Evolutionary conservation across 2,888 invertebrate species (phyloP).

Genomic region (Sylvicola cinctus): DNA sequence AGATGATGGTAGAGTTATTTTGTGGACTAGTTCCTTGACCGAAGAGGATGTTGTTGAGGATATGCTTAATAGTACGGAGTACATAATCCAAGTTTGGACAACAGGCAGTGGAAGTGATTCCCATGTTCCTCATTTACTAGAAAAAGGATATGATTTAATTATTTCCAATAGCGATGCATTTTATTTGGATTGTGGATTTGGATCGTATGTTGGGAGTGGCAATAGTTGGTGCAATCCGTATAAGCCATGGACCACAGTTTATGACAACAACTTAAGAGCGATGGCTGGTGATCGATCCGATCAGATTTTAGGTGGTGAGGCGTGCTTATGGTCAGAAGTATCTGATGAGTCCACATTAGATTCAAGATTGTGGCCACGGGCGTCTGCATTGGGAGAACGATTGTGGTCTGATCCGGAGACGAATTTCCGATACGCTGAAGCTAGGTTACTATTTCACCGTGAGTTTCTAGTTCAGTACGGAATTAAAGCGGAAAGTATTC

Average conservation of each 20-base stretch:
- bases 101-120: conserved; percentile 32
- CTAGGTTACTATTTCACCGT: conserved; percentile 12
- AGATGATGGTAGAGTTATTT: conserved; percentile 33
- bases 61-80: conserved; percentile 40
- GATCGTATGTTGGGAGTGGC: conserved; percentile 51
- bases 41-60: conserved; percentile 33
- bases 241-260: conserved; percentile 62
- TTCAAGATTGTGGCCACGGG: conserved; percentile 51
- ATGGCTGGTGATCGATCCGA: conserved; percentile 28
- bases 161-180: conserved; percentile 61
- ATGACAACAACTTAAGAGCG: conserved; percentile 42
- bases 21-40: conserved; percentile 60
- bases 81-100: conserved; percentile 62
- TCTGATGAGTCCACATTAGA: conserved; percentile 39
- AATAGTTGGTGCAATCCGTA: conserved; percentile 72
- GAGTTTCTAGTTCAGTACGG: conserved; percentile 42
- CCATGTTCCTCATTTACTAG: conserved; percentile 36
- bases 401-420: conserved; percentile 47
- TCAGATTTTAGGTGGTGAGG: conserved; percentile 45
- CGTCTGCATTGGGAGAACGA: conserved; percentile 55
- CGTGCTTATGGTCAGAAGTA: conserved; percentile 61
- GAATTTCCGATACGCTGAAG: conserved; percentile 41
- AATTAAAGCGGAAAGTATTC: conserved; percentile 40
- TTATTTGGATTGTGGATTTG: conserved; percentile 61
- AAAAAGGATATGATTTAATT: conserved; percentile 46